These are phyloP conservation scores for Protobothrops flavoviridis DNA, from an alignment of 2,113 vertebrate species.

Conservation along the genomic window DNA sequence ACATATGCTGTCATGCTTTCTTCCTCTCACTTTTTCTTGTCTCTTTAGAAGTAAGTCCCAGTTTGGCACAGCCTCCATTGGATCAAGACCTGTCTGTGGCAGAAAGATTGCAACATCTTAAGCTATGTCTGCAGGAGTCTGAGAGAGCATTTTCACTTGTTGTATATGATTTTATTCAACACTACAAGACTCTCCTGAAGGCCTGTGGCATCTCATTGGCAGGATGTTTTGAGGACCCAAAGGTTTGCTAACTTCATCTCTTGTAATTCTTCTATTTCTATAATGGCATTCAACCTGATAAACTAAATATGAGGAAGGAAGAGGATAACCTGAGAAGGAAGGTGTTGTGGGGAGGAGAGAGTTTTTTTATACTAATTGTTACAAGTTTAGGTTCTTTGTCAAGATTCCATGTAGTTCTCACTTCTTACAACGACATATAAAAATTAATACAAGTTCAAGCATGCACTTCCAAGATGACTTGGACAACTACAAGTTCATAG, in stretches of 20 bases:
- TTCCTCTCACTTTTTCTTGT: not conserved
- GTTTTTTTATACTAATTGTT: not conserved
- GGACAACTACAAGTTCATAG: not conserved
- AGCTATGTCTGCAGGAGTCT: slow-evolving; percentile 67
- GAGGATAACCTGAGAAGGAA: not conserved
- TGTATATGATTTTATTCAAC: slow-evolving; percentile 83
- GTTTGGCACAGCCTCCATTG: slow-evolving; percentile 87
- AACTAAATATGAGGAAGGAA: not conserved
- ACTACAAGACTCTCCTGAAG: slow-evolving; percentile 86
- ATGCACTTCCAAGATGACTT: not conserved
- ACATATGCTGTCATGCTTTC: not conserved
- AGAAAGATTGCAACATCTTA: slow-evolving; percentile 80
- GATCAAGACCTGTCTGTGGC: slow-evolving; percentile 79
- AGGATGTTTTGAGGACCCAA: slow-evolving; percentile 89
- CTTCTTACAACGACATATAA: not conserved
- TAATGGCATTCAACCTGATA: not conserved
- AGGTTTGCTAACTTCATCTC: slow-evolving; percentile 72
- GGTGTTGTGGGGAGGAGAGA: not conserved
- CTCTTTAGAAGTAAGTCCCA: slow-evolving; percentile 81
- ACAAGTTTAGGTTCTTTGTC: not conserved
- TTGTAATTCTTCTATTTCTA: not conserved
- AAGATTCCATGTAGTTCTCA: not conserved
- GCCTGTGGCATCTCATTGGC: slow-evolving; percentile 85
- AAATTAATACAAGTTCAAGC: not conserved
- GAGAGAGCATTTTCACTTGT: slow-evolving; percentile 64